Conservation (phyloP, 2,888 invertebrate genomes). For the Arrhopalites spinosus region DNA sequence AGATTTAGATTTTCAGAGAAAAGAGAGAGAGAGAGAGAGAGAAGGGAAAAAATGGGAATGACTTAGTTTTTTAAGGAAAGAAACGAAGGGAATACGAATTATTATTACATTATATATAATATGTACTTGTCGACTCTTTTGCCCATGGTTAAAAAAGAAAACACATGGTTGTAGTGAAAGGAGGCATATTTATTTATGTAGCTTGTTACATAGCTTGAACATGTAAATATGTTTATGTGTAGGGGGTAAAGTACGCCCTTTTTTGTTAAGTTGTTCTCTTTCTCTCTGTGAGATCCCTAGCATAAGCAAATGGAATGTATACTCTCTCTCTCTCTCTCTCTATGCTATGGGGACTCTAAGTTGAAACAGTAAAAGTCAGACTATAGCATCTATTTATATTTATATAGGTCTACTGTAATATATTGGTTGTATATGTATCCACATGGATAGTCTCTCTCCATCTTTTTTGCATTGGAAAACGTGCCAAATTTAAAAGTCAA, state of each 20-base stretch:
- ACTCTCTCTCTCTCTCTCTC: neutral
- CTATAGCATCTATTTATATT: no score
- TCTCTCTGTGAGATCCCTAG: no score
- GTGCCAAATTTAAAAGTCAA: constrained; percentile 29
- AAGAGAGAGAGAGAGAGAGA: neutral
- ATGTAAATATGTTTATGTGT: constrained; percentile 22
- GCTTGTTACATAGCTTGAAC: constrained; percentile 7
- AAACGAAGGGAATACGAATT: no score
- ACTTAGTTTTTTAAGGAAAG: neutral
- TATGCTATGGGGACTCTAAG: no score
- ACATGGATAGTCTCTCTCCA: neutral
- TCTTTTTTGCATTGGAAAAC: constrained; percentile 24
- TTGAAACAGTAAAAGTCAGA: no score
- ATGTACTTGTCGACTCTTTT: no score
- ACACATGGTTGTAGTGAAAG: neutral
- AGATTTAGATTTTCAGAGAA: constrained; percentile 1
- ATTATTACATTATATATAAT: neutral
- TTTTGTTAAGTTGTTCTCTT: neutral
- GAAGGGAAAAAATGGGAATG: neutral
- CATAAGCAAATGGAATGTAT: no score
- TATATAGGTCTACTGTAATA: no score
- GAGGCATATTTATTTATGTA: constrained; percentile 16
- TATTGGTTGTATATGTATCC: no score
- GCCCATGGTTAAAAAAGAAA: neutral
- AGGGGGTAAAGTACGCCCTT: constrained; percentile 7